Evolutionary conservation across 2,888 invertebrate genomes (phyloP).

Genomic region (Chrysolina haemoptera): DNA sequence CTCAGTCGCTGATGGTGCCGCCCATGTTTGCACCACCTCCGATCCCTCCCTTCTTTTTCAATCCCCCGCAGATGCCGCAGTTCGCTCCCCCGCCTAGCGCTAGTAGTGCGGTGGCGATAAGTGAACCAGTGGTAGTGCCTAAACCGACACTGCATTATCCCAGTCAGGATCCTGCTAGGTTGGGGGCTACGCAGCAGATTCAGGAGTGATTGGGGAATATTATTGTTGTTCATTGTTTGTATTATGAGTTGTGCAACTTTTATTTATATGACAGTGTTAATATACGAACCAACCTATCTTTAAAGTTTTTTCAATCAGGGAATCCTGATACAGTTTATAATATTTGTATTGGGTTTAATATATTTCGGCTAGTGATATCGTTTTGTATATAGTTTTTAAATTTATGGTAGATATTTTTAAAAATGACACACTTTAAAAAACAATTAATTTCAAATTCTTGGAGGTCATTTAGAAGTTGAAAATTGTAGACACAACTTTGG

Average conservation of each 20-base stretch:
- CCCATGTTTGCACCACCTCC: conserved; percentile 76
- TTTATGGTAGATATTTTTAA: no score
- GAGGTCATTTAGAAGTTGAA: no score
- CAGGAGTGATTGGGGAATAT: conserved; percentile 56
- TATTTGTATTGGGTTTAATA: no score
- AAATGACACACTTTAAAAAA: no score
- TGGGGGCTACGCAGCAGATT: conserved; percentile 78
- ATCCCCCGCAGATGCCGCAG: conserved; percentile 63
- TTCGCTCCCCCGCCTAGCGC: conserved; percentile 70
- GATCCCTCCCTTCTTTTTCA: conserved; percentile 73
- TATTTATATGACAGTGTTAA: no score
- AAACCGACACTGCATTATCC: conserved; percentile 87
- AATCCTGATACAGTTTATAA: no score
- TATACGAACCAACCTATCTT: no score
- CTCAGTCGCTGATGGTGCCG: conserved; percentile 72
- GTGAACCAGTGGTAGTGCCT: conserved; percentile 55
- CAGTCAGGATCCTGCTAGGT: conserved; percentile 95
- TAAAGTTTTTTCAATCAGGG: no score
- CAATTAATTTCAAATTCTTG: no score
- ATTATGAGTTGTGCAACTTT: neutral
- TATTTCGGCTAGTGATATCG: no score
- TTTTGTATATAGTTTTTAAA: no score
- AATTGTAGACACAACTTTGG: no score
- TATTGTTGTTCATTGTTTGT: neutral
- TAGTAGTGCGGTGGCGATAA: conserved; percentile 31